Evolutionary conservation across 2,888 invertebrate species (phyloP).

Genomic region (Micoletzkya japonica): DNA sequence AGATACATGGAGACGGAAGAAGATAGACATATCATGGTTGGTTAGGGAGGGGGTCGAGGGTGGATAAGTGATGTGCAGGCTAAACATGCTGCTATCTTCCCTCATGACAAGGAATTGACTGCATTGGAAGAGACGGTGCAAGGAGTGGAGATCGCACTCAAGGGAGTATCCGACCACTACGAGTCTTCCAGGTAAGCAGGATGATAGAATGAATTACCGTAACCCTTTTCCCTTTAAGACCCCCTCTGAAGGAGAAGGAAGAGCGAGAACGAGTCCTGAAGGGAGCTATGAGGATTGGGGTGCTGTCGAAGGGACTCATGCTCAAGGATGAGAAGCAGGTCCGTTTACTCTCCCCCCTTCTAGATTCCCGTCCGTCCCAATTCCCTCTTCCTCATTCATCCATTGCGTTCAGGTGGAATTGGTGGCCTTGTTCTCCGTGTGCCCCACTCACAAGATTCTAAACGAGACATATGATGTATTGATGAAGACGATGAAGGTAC

Average conservation of each 20-base stretch:
- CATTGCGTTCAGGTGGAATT: slow-evolving; percentile 76
- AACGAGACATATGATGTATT: slow-evolving; percentile 83
- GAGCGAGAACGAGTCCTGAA: slow-evolving; percentile 72
- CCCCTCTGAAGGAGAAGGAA: neutral
- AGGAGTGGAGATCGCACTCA: slow-evolving; percentile 88
- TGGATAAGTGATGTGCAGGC: slow-evolving; percentile 18
- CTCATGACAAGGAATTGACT: slow-evolving; percentile 79
- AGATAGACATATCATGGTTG: slow-evolving; percentile 27
- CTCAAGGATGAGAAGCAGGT: slow-evolving; percentile 77
- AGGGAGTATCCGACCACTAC: slow-evolving; percentile 87
- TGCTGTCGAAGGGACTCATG: slow-evolving; percentile 84
- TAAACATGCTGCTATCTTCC: slow-evolving; percentile 83
- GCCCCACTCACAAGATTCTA: slow-evolving; percentile 83
- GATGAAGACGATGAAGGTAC: slow-evolving; percentile 77
- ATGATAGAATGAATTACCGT: neutral
- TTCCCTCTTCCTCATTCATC: too few species aligned
- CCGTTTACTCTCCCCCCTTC: neutral
- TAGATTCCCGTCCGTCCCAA: neutral
- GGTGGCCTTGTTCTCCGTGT: slow-evolving; percentile 90
- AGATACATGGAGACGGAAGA: slow-evolving; percentile 28
- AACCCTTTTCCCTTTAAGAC: neutral
- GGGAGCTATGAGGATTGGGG: slow-evolving; percentile 94
- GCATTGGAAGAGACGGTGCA: slow-evolving; percentile 86
- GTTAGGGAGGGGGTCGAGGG: neutral
- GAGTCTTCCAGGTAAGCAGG: slow-evolving; percentile 54